Conservation (phyloP, 2,888 invertebrate species). For the Lepidocyrtoides sp. region DNA sequence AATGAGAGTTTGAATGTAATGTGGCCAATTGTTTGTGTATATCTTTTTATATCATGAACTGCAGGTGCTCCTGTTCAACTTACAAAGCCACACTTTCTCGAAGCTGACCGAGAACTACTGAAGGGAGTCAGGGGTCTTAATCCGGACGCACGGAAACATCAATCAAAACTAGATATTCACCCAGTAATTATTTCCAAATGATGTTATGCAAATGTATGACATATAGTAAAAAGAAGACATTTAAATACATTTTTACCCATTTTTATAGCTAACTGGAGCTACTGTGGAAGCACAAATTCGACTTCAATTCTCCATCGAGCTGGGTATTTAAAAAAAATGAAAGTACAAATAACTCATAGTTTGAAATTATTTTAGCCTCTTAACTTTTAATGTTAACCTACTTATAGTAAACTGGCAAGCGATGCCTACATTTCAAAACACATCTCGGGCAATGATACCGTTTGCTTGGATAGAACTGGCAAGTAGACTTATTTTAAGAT, state of each 20-base stretch:
- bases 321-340: too few relatives aligned
- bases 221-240: constrained; percentile 4
- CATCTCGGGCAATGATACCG: constrained; percentile 62
- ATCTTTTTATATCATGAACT: neutral
- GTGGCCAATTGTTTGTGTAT: neutral
- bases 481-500: neutral
- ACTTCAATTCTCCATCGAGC: too few relatives aligned
- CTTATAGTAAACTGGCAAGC: too few relatives aligned
- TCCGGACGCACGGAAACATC: constrained; percentile 72
- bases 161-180: constrained; percentile 75
- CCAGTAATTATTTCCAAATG: constrained; percentile 58
- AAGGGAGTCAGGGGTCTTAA: constrained; percentile 68
- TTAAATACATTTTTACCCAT: neutral
- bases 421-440: constrained; percentile 78
- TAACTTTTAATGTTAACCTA: too few relatives aligned
- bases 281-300: constrained; percentile 65
- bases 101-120: constrained; percentile 47
- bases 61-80: constrained; percentile 76
- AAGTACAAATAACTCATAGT: too few relatives aligned
- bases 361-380: too few relatives aligned
- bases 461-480: constrained; percentile 76
- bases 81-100: constrained; percentile 81
- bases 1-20: neutral
- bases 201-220: neutral
- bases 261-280: constrained; percentile 73